Conservation (phyloP, 1,140 invertebrate genomes). For the Drosophila ambigua region DNA sequence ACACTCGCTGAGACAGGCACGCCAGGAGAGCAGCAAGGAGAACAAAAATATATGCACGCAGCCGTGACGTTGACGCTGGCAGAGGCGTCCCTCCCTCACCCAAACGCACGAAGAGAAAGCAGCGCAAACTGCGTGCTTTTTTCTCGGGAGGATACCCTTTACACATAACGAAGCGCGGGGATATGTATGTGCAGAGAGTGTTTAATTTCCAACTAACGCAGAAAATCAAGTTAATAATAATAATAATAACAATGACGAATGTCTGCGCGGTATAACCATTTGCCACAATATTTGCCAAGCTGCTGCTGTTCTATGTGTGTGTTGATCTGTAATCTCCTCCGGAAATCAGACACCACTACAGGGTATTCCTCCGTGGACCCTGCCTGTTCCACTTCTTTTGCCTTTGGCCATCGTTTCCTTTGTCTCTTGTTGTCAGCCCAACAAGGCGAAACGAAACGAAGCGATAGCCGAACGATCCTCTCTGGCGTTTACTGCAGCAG, state of each 20-base stretch:
- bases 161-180: slow-evolving; percentile 2
- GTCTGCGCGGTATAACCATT: too few species aligned
- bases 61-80: slow-evolving; percentile 27
- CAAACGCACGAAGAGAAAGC: slow-evolving; percentile 72
- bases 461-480: slow-evolving; percentile 27
- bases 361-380: slow-evolving; percentile 1
- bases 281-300: too few species aligned
- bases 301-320: too few species aligned
- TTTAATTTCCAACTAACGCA: neutral
- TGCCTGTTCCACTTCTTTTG: slow-evolving; percentile 4
- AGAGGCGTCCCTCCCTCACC: slow-evolving; percentile 24
- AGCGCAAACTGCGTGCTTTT: slow-evolving; percentile 58
- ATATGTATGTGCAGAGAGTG: slow-evolving; percentile 11
- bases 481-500: slow-evolving; percentile 8
- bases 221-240: neutral
- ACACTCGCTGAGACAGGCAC: slow-evolving; percentile 14
- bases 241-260: too few species aligned
- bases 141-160: slow-evolving; percentile 32
- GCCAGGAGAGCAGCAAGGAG: slow-evolving; percentile 76
- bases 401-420: slow-evolving; percentile 33
- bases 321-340: too few species aligned
- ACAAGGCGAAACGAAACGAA: slow-evolving; percentile 15
- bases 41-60: slow-evolving; percentile 60
- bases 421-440: slow-evolving; percentile 28
- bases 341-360: neutral